Evolutionary conservation across 2,797 vertebrate genomes (phyloP).

Genomic region (Enteromius viviparus): DNA sequence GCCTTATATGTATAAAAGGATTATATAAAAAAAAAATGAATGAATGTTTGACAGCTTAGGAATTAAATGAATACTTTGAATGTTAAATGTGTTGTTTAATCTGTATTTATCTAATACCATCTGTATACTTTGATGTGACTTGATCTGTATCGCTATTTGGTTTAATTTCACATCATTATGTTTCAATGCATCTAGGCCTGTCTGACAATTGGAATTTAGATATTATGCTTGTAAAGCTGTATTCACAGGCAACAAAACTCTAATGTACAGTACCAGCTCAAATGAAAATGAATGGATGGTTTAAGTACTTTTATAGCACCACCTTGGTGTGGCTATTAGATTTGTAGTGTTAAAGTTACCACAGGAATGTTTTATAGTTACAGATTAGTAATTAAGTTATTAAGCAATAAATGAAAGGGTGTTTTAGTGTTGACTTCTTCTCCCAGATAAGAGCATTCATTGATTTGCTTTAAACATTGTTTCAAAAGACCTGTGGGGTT

Average conservation of each 20-base stretch:
- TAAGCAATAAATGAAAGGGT: background rate
- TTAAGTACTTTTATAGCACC: background rate
- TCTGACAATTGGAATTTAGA: constrained; percentile 5
- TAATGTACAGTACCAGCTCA: background rate
- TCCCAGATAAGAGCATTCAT: background rate
- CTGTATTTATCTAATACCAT: background rate
- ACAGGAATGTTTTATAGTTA: constrained; percentile 18
- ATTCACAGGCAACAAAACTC: background rate
- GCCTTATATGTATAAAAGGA: background rate
- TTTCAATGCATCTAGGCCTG: background rate
- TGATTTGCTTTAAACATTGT: constrained; percentile 13
- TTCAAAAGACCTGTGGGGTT: constrained; percentile 3
- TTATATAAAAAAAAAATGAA: background rate
- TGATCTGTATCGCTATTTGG: background rate
- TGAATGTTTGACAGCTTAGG: background rate
- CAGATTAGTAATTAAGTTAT: constrained; percentile 1
- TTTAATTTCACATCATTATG: background rate
- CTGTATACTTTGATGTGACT: background rate
- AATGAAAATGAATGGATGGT: background rate
- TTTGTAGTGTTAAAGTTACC: constrained; percentile 5
- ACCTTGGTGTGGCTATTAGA: constrained; percentile 6
- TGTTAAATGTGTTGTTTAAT: background rate
- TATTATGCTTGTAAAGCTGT: background rate
- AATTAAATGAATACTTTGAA: background rate
- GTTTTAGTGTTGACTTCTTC: constrained; percentile 1